Evolutionary conservation across 2,797 vertebrate species (phyloP).

Genomic region (Argentina silus): DNA sequence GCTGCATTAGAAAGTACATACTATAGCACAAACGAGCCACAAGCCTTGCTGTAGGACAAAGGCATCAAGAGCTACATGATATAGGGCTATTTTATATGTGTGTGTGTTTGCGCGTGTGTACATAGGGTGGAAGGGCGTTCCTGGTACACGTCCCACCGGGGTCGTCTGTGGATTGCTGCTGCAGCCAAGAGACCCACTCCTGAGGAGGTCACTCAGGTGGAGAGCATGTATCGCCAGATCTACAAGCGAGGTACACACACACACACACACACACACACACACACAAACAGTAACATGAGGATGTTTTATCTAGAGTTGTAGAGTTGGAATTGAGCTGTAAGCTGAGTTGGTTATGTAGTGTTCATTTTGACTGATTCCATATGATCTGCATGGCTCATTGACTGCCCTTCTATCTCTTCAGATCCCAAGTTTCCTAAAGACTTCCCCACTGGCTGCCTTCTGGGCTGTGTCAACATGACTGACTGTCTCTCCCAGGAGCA

Average conservation of each 20-base stretch:
- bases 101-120: conserved; percentile 28
- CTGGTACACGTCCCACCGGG: conserved; percentile 95
- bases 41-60: neutral
- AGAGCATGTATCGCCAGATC: conserved; percentile 84
- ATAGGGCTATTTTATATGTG: neutral
- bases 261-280: neutral
- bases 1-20: neutral
- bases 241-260: conserved; percentile 78
- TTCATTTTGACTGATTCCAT: too few species aligned
- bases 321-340: too few species aligned
- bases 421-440: conserved; percentile 83
- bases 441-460: conserved; percentile 92
- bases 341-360: too few species aligned
- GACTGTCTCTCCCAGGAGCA: conserved; percentile 94
- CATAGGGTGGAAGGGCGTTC: conserved; percentile 93
- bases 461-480: conserved; percentile 89
- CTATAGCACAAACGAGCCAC: neutral
- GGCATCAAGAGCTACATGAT: neutral
- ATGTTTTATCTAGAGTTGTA: neutral
- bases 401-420: conserved; percentile 50
- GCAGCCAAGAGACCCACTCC: conserved; percentile 89
- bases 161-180: conserved; percentile 95
- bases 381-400: neutral
- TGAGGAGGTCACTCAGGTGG: conserved; percentile 89
- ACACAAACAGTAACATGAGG: neutral